phyloP scores from a whole-genome alignment of 2,113 vertebrate genomes.

The Strix uralensis region DNA sequence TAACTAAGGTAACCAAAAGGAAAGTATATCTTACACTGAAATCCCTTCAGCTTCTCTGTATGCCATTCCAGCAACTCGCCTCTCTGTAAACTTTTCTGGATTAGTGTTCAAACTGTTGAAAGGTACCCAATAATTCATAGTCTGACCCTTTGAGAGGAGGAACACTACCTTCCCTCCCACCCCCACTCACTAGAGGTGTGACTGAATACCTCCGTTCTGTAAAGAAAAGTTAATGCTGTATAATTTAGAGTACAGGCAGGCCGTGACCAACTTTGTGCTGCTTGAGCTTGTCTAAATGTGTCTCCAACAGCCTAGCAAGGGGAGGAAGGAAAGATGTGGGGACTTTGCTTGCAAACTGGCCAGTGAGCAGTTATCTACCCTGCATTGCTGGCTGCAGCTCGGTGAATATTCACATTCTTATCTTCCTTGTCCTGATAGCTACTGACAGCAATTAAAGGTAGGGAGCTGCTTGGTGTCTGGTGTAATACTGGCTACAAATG shows the following conservation, averaged over 20 bases:
- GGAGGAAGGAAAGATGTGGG: background rate
- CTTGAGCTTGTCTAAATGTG: rapidly evolving
- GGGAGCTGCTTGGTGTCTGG: background rate
- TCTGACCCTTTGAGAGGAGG: background rate
- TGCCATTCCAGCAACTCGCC: background rate
- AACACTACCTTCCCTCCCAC: rapidly evolving
- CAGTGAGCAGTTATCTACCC: too few relatives aligned
- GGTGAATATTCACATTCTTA: rapidly evolving
- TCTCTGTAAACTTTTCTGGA: background rate
- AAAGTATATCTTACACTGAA: background rate
- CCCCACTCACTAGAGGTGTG: background rate
- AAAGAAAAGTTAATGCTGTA: background rate
- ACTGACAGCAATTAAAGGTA: background rate
- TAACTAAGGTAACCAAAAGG: background rate
- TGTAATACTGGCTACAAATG: background rate
- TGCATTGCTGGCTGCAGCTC: background rate
- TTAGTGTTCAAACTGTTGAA: background rate
- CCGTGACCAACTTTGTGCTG: too few relatives aligned
- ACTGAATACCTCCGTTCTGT: background rate
- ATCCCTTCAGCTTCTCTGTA: background rate
- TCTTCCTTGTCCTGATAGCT: background rate
- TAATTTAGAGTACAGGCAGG: background rate
- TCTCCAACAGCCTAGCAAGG: background rate
- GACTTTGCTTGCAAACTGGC: background rate
- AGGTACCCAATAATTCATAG: background rate